A percentile compares a stretch with the other conserved stretches of the same genome.
phyloP scores from a whole-genome alignment of 2,888 invertebrate species.

The Dynastes grantii region DNA sequence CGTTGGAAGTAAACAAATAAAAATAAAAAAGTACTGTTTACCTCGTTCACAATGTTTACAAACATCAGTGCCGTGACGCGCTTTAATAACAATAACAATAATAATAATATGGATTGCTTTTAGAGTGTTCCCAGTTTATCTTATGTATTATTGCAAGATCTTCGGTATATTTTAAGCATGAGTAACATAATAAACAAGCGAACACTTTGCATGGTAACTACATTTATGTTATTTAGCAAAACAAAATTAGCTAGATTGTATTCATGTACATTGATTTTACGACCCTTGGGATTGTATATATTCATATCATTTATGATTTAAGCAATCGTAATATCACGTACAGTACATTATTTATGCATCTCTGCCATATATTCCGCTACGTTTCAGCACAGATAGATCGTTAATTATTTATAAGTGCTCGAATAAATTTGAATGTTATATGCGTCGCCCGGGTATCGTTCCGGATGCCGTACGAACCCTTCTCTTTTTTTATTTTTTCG shows the following conservation, averaged over 20 bases:
- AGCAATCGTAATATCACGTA: neutral
- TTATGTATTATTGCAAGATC: no score
- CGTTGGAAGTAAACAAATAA: no score
- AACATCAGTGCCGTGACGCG: no score
- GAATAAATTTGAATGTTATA: constrained; percentile 43
- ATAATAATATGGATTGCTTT: no score
- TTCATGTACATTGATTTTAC: neutral
- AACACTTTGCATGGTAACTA: no score
- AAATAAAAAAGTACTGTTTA: no score
- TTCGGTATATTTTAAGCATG: no score
- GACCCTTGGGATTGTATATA: neutral
- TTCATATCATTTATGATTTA: neutral
- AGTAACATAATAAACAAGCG: no score
- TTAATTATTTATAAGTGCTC: constrained; percentile 27
- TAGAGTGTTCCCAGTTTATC: no score
- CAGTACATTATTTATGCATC: neutral
- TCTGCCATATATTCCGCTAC: neutral
- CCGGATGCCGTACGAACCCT: constrained; percentile 16
- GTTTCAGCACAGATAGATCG: constrained; percentile 1
- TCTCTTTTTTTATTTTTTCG: constrained; percentile 12
- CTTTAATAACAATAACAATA: no score
- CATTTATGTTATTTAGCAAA: neutral
- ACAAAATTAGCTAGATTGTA: neutral
- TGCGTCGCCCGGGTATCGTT: constrained; percentile 12
- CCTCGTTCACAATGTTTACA: fast-evolving